Evolutionary conservation across 2,113 vertebrate species (phyloP).

Genomic region (Hypomesus transpacificus): DNA sequence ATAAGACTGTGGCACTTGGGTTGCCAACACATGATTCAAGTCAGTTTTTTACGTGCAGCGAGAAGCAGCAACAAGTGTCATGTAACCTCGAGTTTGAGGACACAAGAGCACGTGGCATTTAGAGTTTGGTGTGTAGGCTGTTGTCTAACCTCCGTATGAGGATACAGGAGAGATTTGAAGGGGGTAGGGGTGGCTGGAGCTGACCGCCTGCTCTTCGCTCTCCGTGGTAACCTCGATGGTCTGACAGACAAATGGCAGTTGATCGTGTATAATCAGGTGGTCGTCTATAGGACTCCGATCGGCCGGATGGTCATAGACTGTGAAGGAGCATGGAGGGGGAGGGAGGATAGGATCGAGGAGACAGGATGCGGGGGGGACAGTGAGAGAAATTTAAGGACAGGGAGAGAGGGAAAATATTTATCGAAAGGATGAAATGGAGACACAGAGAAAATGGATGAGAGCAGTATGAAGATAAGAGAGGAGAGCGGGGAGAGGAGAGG

Average conservation of each 20-base stretch:
- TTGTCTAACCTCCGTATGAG: slow-evolving; percentile 83
- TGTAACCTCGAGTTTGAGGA: background rate
- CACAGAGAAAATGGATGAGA: too few relatives aligned
- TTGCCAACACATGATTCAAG: too few relatives aligned
- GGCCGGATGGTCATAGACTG: slow-evolving; percentile 14
- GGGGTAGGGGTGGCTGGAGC: slow-evolving; percentile 89
- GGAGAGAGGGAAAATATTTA: too few relatives aligned
- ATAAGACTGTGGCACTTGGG: too few relatives aligned
- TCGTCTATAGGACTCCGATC: slow-evolving; percentile 67
- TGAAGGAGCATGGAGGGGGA: slow-evolving; percentile 9
- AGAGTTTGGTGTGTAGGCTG: background rate
- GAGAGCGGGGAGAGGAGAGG: too few relatives aligned
- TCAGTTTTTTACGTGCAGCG: too few relatives aligned
- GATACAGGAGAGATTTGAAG: slow-evolving; percentile 96
- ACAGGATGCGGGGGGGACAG: too few relatives aligned
- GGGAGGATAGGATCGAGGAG: too few relatives aligned
- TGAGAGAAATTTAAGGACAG: too few relatives aligned
- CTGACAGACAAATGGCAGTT: slow-evolving; percentile 93
- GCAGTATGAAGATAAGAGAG: too few relatives aligned
- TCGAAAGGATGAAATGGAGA: too few relatives aligned
- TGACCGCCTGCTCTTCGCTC: slow-evolving; percentile 89
- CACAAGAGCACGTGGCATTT: background rate
- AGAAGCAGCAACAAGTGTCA: background rate
- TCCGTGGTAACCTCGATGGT: slow-evolving; percentile 97
- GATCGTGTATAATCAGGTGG: slow-evolving; percentile 86